Conservation (phyloP, 2,113 vertebrate genomes). For the Rhadina sibilatrix region DNA sequence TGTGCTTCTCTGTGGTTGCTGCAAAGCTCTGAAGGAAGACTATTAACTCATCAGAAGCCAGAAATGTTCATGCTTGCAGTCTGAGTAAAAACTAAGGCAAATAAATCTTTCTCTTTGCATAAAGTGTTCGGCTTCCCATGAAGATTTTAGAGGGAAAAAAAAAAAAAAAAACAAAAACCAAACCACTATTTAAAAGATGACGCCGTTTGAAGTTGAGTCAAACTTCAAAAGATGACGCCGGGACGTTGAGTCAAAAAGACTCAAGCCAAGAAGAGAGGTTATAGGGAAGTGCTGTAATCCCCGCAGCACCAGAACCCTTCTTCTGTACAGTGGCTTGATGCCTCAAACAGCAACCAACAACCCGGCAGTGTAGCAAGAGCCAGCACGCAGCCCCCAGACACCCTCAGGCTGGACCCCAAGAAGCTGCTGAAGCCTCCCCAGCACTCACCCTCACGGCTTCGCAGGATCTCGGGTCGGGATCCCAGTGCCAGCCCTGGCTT, state of each 20-base stretch:
- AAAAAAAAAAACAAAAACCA: too few species aligned
- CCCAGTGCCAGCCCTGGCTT: background rate
- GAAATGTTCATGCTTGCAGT: background rate
- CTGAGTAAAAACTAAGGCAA: background rate
- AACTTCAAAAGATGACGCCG: too few species aligned
- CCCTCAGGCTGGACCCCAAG: background rate
- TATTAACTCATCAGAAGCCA: background rate
- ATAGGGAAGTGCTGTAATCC: background rate
- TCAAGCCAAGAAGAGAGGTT: background rate
- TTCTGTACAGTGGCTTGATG: fast-evolving
- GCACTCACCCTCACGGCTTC: background rate
- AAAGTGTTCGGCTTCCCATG: fast-evolving
- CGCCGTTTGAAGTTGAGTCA: too few species aligned
- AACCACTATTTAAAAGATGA: background rate
- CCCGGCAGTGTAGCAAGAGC: background rate
- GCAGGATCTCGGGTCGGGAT: background rate
- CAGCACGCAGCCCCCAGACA: background rate
- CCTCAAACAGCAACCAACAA: background rate
- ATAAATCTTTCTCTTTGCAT: background rate
- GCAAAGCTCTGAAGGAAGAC: background rate
- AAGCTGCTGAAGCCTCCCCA: background rate
- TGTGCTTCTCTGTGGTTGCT: background rate
- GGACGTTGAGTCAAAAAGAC: background rate
- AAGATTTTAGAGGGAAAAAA: background rate
- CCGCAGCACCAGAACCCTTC: background rate